Evolutionary conservation across 2,113 vertebrate genomes (phyloP), one percentile per base, ranked within the genome.

Genomic region (Tapirus terrestris): DNA sequence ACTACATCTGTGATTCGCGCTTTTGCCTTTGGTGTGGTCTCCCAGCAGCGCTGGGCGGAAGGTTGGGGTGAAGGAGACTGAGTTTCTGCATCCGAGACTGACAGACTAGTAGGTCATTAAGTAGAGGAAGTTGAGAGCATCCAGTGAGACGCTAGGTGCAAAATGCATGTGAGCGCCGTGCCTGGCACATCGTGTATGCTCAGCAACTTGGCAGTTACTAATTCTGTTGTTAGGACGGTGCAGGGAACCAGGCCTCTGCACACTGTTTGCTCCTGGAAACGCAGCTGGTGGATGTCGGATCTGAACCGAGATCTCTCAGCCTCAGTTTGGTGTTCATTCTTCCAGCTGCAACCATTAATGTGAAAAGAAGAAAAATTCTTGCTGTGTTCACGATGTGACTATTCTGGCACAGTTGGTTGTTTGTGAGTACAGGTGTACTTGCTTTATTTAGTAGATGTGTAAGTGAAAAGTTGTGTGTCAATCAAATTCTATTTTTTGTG

Each of bases 151-250:
- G 9, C 31, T 5, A 18, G 96, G 9, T 65, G 70, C 18, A 39
- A 53, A 18, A 17, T 2, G 36, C 36, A n/a, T n/a, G 2, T 70
- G 5, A 51, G 60, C 43, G 31, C 29, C 29, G 12, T 23, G 58
- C 11, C 60, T 51, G 31, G 76, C 39, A 6, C 11, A n/a, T 5
- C 2, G 36, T 10, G 10, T 51, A 63, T 4, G 51, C 72, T 93
- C 58, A 14, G 0, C 7, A 27, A 27, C 39, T 3, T 20, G 53
- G n/a, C 1, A 2, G 0, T 17, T 9, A 17, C 20, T 18, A 13
- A 27, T 14, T 6, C 0, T 0, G 5, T 27, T 13, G 17, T 45
- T 11, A 2, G 14, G 60, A 21, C 16, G 4, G 17, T 1, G 8
- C 10, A 23, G 58, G 39, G 31, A 13, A 13, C 60, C 3, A 45